Percentiles rank a stretch among this genome's conserved stretches.
Conservation (phyloP, 2,888 invertebrate species). For the Ditula angustiorana region DNA sequence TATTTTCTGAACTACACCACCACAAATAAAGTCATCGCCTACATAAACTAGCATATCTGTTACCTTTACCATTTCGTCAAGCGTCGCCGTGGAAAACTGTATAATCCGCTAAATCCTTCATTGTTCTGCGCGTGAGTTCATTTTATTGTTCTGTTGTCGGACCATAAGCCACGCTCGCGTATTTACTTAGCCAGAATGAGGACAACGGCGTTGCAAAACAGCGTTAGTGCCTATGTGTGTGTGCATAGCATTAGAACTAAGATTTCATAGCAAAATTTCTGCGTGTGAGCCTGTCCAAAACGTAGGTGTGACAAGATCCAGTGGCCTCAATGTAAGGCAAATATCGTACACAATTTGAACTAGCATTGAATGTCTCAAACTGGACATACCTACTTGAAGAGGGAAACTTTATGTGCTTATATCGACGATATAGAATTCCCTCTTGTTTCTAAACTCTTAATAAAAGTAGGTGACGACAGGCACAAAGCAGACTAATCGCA, state of each 20-base stretch:
- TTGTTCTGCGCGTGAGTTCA: slow-evolving; percentile 41
- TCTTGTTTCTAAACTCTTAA: too few relatives aligned
- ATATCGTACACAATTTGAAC: neutral
- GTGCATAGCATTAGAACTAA: neutral
- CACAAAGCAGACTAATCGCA: too few relatives aligned
- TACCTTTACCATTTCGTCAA: neutral
- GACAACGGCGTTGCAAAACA: slow-evolving; percentile 22
- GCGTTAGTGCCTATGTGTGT: neutral
- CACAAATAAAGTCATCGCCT: slow-evolving; percentile 1
- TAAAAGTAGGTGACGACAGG: too few relatives aligned
- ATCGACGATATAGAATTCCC: too few relatives aligned
- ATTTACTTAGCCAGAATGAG: slow-evolving; percentile 36
- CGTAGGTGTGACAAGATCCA: too few relatives aligned
- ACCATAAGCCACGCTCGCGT: slow-evolving; percentile 31
- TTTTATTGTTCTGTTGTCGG: slow-evolving; percentile 43
- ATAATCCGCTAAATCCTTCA: slow-evolving; percentile 44
- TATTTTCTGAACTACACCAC: neutral
- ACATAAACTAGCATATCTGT: neutral
- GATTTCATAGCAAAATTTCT: neutral
- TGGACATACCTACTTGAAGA: too few relatives aligned
- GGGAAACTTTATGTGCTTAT: too few relatives aligned
- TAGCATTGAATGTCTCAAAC: too few relatives aligned
- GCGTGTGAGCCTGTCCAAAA: neutral
- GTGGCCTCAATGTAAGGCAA: neutral
- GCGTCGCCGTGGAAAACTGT: slow-evolving; percentile 30